phyloP scores from a whole-genome alignment of 2,797 vertebrate species.

The Hydrolagus colliei region DNA sequence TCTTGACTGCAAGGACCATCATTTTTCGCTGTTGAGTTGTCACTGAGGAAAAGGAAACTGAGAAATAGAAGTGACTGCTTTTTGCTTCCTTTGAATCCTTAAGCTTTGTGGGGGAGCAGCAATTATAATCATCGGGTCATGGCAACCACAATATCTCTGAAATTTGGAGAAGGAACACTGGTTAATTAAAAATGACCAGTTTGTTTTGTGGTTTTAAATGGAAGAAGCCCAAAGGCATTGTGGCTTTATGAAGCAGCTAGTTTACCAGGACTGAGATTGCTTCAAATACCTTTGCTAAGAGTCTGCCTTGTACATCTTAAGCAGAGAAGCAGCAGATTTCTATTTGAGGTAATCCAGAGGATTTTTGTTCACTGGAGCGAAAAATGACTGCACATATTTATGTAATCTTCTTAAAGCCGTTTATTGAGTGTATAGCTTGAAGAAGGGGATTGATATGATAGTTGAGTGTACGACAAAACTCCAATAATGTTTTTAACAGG shows the following conservation, averaged over 20 bases:
- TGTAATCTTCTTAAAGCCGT: constrained; percentile 9
- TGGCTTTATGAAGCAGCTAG: neutral
- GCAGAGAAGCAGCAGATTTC: neutral
- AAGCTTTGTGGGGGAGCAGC: no score
- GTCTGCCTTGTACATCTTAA: neutral
- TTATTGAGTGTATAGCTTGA: neutral
- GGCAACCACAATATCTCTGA: neutral
- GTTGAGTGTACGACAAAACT: neutral
- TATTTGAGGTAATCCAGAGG: neutral
- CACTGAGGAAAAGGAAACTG: no score
- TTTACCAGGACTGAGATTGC: neutral
- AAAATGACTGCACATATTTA: neutral
- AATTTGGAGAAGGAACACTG: neutral
- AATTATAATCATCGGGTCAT: neutral
- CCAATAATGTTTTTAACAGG: neutral
- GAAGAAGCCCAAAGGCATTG: neutral
- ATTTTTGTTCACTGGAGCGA: neutral
- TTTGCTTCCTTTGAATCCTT: no score
- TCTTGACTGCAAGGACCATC: no score
- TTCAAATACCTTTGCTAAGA: neutral
- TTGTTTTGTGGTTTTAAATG: neutral
- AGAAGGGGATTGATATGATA: neutral
- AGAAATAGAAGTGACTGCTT: no score
- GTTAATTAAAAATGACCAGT: neutral
- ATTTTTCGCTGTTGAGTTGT: no score